Percentiles rank a stretch among this genome's conserved stretches.
Evolutionary conservation across 2,113 vertebrate species (phyloP).

Genomic region (Tenebrosternarchus preto): DNA sequence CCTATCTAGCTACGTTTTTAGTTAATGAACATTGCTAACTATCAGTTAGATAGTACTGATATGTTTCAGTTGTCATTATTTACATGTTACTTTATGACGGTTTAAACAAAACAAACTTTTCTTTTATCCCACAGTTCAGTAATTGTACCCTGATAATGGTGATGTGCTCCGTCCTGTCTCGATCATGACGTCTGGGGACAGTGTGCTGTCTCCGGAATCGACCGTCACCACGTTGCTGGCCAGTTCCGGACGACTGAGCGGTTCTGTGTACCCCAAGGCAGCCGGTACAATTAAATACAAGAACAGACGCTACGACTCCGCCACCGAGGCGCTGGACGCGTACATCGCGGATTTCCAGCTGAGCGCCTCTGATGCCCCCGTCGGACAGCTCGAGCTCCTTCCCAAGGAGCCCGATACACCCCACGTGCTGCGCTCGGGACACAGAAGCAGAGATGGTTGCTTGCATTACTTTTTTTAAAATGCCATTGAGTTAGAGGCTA

Average conservation of each 20-base stretch:
- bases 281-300: conserved; percentile 71
- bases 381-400: conserved; percentile 66
- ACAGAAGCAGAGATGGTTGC: conserved; percentile 71
- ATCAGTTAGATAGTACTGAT: too few species aligned
- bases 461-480: background rate
- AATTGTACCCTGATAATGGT: background rate
- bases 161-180: background rate
- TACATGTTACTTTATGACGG: too few species aligned
- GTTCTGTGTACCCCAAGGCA: conserved; percentile 32
- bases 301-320: conserved; percentile 80
- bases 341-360: conserved; percentile 86
- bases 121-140: background rate
- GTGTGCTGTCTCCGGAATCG: conserved; percentile 73
- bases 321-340: conserved; percentile 83
- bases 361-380: conserved; percentile 51
- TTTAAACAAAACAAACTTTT: background rate
- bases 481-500: too few species aligned
- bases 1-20: too few species aligned
- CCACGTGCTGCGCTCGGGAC: conserved; percentile 1
- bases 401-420: background rate
- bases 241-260: conserved; percentile 69
- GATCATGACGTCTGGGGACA: conserved; percentile 47
- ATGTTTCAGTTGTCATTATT: too few species aligned
- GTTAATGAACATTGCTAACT: too few species aligned
- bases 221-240: conserved; percentile 80